Percentiles rank a stretch among this genome's conserved stretches.
phyloP scores from a whole-genome alignment of 1,140 invertebrate genomes.

The Drosophila ercepeae region DNA sequence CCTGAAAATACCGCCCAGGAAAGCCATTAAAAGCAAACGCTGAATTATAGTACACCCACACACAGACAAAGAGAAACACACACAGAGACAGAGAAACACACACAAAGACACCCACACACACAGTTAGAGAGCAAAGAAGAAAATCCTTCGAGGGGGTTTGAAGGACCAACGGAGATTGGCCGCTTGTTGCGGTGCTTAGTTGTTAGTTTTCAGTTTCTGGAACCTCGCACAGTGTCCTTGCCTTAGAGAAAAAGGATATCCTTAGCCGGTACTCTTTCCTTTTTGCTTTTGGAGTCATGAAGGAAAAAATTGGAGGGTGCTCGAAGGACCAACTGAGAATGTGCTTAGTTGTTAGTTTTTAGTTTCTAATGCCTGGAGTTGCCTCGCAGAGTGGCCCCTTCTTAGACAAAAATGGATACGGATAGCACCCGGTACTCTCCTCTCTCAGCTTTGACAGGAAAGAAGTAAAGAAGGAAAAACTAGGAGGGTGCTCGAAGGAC shows the following conservation, averaged over 20 bases:
- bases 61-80: constrained; percentile 18
- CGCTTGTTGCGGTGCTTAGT: constrained; percentile 46
- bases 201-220: constrained; percentile 32
- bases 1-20: background rate
- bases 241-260: background rate
- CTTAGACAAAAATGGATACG: no score
- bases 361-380: no score
- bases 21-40: constrained; percentile 62
- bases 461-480: no score
- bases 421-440: no score
- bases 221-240: constrained; percentile 14
- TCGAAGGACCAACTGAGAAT: no score
- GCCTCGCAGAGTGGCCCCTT: no score
- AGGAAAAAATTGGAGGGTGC: no score
- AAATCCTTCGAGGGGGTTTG: constrained; percentile 1
- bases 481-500: no score
- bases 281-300: no score
- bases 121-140: background rate
- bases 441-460: no score
- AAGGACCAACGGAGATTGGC: background rate
- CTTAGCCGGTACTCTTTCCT: background rate
- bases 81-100: background rate
- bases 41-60: constrained; percentile 51
- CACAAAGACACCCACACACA: background rate
- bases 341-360: no score